Base-by-base conservation (phyloP, 1,140 invertebrate species). In the Acromyrmex echinatior region DNA sequence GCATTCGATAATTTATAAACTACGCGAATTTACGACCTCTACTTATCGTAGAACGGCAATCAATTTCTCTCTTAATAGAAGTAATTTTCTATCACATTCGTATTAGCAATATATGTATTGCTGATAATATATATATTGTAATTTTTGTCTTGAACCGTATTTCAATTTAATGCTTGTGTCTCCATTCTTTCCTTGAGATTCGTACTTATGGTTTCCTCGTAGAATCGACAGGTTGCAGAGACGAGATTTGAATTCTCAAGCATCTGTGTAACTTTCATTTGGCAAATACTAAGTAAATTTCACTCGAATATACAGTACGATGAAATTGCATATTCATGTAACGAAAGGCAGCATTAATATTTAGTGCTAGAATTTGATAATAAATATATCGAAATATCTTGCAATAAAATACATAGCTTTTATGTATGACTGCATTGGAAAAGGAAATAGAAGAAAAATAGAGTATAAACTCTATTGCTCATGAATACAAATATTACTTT, bases 221-320 rank as follows among this genome's bases (percentile, higher is more conserved):
- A 21, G 58, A 79, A 88, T 78, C 66, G 87, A 80, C 28, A 71
- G 66, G 16, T 70, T 58, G 78, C 31, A 18, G 39, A 14, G 18
- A 70, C 9, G 49, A 28, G 18, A 79, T 53, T 35, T 28, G 76
- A 66, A 62, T 85, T 88, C 58, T 88, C 74, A 73, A 70, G 18
- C 51, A 60, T 51, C 65, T 85, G 12, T 66, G 28, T 76, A 85
- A 88, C 87, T 86, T 86, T 85, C 86, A 77, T 88, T 85, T 58
- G 21, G 56, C 79, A 65, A 78, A 28, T 51, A 58, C 5, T n/a
- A 25, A 58, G 39, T 49, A 63, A 86, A 88, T 78, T 53, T 60
- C 73, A 0, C 51, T 71, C 53, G 16, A 51, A 62, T 56, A 39
- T n/a, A 31, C 28, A 2, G 10, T 18, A 31, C 21, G 31, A 25